phyloP scores from a whole-genome alignment of 2,113 vertebrate genomes.

The Serinus canaria region DNA sequence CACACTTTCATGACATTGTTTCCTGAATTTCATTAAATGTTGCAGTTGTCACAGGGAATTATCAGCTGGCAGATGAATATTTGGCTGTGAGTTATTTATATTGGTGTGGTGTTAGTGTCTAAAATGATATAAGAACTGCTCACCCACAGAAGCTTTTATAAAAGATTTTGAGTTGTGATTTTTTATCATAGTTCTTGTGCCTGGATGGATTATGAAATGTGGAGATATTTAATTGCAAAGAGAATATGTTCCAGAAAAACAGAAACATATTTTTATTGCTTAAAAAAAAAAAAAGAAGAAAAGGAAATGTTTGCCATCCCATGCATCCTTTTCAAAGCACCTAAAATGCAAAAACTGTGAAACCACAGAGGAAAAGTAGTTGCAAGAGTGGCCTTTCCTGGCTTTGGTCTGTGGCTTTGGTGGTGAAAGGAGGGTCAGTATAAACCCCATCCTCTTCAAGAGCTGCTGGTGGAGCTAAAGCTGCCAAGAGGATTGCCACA shows the following conservation, averaged over 20 bases:
- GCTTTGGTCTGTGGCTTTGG: neutral
- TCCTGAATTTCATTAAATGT: neutral
- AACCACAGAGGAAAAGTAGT: neutral
- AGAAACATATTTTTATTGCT: neutral
- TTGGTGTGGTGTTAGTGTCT: neutral
- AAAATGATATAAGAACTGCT: neutral
- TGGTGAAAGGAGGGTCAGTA: neutral
- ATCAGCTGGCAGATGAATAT: neutral
- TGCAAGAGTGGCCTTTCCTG: neutral
- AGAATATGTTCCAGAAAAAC: neutral
- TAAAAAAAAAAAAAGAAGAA: neutral
- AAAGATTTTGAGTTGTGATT: neutral
- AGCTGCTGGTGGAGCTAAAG: neutral
- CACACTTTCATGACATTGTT: neutral
- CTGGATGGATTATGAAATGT: neutral
- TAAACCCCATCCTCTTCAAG: neutral
- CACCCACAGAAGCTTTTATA: neutral
- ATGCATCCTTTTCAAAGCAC: neutral
- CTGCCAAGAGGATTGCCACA: neutral
- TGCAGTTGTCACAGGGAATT: neutral
- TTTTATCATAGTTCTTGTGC: neutral
- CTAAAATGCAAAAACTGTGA: neutral
- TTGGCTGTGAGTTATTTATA: neutral
- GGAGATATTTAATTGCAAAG: neutral
- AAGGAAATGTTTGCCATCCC: neutral